Evolutionary conservation across 2,888 invertebrate genomes (phyloP), one percentile per base, ranked within the genome.

Genomic region (Dicyrtoma fusca): DNA sequence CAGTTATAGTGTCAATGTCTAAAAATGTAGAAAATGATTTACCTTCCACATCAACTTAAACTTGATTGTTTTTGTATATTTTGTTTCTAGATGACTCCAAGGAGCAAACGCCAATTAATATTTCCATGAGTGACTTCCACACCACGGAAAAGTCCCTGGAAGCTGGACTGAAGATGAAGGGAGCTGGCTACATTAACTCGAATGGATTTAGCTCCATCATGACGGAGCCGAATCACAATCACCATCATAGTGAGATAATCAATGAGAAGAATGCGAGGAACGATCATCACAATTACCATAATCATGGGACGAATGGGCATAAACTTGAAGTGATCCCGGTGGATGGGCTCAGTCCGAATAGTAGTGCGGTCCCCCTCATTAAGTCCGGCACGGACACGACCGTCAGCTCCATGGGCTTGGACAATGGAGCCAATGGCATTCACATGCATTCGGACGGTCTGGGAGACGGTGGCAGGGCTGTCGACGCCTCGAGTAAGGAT

Each of bases 321-420:
- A 66, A 49, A 64, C 61, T 76, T 13, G 77, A 77, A 47, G 73
- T 74, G 10, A 74, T 77, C 47, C 77, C 77, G 19, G 77, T 77
- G 73, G 79, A 81, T 82, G 84, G 83, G 26, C 78, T 84, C 34
- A 82, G 84, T 57, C 84, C 85, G 19, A 85, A 84, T 79, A 83
- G 84, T 66, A 85, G 85, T 79, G 85, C 84, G 19, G 84, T 84
- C n/a, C 85, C 85, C 19, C 80, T 85, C n/a, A 83, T 84, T 71
- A 82, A 79, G 53, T 74, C 69, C 25, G 71, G 63, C n/a, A 70
- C 63, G 0, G 55, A 25, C 10, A 70, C 59, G 11, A 62, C 61
- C n/a, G 55, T 69, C 57, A 21, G 26, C 19, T 66, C 66, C 53
- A 42, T 71, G 53, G 64, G 63, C 8, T 44, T 42, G 10, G 61